Conservation (phyloP, 2,113 vertebrate species). For the Verasper variegatus region DNA sequence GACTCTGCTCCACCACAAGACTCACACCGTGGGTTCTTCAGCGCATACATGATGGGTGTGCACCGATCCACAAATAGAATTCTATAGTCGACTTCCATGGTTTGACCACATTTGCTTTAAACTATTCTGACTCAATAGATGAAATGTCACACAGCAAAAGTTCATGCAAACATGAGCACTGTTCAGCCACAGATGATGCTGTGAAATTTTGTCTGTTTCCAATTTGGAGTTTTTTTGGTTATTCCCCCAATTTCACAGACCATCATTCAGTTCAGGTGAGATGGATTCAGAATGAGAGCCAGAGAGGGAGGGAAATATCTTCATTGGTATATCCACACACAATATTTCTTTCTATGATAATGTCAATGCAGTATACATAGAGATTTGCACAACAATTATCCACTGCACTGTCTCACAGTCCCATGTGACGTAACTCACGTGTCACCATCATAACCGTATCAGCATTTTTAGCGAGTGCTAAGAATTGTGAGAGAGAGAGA, state of each 20-base stretch:
- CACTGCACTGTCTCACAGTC: too few relatives aligned
- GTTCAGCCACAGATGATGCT: neutral
- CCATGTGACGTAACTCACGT: neutral
- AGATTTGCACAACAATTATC: too few relatives aligned
- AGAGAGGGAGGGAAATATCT: neutral
- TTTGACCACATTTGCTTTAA: slow-evolving; percentile 6
- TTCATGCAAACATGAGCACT: neutral
- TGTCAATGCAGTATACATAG: too few relatives aligned
- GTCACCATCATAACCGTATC: neutral
- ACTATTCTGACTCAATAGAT: slow-evolving; percentile 1
- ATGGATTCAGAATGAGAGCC: neutral
- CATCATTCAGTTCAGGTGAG: neutral
- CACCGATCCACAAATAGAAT: slow-evolving; percentile 7
- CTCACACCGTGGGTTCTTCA: neutral
- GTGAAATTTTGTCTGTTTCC: neutral
- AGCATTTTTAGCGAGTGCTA: neutral
- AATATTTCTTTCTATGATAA: neutral
- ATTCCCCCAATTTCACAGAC: neutral
- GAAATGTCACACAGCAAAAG: neutral
- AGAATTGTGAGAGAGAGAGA: neutral
- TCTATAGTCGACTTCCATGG: neutral
- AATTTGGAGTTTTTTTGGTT: neutral
- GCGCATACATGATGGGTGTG: slow-evolving; percentile 33
- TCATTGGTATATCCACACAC: neutral
- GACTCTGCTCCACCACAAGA: slow-evolving; percentile 33